phyloP scores from a whole-genome alignment of 2,113 vertebrate genomes.

The Corydoras sp. region DNA sequence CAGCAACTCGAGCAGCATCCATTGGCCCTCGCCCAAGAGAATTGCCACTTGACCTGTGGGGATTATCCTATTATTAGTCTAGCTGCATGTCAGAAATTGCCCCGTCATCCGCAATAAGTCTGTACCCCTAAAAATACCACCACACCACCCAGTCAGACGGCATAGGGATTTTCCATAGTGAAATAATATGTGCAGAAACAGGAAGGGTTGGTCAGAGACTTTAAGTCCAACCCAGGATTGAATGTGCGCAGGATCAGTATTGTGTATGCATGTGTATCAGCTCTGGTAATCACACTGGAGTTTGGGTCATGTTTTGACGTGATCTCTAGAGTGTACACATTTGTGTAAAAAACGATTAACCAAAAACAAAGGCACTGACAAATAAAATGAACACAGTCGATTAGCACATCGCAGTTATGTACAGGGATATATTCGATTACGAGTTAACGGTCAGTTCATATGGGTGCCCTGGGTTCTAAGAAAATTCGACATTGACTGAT shows the following conservation, averaged over 20 bases:
- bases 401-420: no score
- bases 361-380: no score
- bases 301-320: no score
- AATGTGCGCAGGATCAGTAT: constrained; percentile 1
- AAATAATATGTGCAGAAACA: constrained; percentile 25
- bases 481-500: no score
- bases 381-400: no score
- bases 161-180: constrained; percentile 23
- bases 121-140: constrained; percentile 15
- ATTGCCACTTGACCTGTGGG: constrained; percentile 57
- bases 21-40: constrained; percentile 56
- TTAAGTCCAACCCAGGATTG: constrained; percentile 13
- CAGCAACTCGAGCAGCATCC: constrained; percentile 48
- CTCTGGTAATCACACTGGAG: no score
- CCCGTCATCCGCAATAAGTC: constrained; percentile 21
- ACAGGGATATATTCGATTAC: no score
- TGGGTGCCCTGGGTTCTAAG: no score
- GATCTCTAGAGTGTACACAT: no score
- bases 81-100: constrained; percentile 12
- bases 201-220: constrained; percentile 18
- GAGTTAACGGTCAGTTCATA: no score
- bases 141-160: background rate
- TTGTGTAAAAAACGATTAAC: no score
- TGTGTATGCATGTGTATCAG: no score
- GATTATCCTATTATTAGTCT: constrained; percentile 59